phyloP scores from a whole-genome alignment of 2,888 invertebrate species.

The Dolomedes plantarius region DNA sequence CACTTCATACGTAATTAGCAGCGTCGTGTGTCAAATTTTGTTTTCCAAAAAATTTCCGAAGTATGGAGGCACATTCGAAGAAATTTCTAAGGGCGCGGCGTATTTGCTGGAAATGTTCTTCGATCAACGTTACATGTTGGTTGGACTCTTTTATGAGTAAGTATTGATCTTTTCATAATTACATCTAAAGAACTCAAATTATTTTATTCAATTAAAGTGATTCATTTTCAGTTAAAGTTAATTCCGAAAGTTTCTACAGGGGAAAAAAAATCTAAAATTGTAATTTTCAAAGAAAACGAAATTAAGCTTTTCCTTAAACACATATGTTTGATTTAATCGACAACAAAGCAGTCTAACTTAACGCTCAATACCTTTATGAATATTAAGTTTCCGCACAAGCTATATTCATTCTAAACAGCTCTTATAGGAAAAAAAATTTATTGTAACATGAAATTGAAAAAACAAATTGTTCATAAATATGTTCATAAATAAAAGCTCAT shows the following conservation, averaged over 20 bases:
- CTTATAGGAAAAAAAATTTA: no score
- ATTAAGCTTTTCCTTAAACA: no score
- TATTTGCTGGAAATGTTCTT: not conserved
- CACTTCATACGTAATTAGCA: conserved; percentile 76
- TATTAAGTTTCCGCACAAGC: no score
- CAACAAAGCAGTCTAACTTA: no score
- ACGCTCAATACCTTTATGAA: no score
- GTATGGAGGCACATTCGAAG: not conserved
- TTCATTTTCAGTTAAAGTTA: not conserved
- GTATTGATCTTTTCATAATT: not conserved
- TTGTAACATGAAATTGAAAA: no score
- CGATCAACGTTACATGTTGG: not conserved
- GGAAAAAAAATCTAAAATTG: no score
- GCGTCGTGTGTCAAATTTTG: conserved; percentile 33
- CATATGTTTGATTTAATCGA: no score
- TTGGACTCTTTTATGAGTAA: not conserved
- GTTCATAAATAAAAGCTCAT: no score
- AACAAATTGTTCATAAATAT: no score
- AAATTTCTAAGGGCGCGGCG: not conserved
- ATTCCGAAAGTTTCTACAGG: not conserved
- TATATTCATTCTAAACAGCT: no score
- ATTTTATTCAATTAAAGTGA: not conserved
- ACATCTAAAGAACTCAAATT: not conserved
- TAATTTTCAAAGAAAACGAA: no score
- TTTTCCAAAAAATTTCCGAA: conserved; percentile 20